Percentiles rank a stretch among this genome's conserved stretches.
Conservation (phyloP, 2,113 vertebrate genomes). For the Aldabrachelys gigantea region DNA sequence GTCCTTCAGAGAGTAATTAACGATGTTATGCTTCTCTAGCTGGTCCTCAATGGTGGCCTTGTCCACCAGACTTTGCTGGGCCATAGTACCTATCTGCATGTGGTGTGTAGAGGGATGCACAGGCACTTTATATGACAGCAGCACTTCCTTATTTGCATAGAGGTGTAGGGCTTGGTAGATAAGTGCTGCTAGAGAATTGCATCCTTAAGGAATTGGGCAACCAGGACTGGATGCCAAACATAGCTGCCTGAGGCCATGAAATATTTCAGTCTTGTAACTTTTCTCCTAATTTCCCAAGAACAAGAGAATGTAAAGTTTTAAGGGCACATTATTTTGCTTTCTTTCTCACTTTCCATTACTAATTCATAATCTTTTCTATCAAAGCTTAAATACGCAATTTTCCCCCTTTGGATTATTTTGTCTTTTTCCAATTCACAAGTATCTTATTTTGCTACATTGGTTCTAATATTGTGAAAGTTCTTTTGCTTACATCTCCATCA, state of each 20-base stretch:
- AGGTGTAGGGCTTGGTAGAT: fast-evolving
- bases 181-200: fast-evolving
- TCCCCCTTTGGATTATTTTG: background rate
- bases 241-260: background rate
- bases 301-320: background rate
- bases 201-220: fast-evolving
- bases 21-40: background rate
- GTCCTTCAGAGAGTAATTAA: background rate
- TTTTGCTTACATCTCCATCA: fast-evolving
- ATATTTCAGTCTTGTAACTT: background rate
- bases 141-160: background rate
- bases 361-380: background rate
- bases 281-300: constrained; percentile 40
- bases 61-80: background rate
- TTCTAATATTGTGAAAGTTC: fast-evolving
- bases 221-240: background rate
- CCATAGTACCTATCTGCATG: fast-evolving
- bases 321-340: background rate
- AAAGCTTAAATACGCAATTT: background rate
- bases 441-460: background rate
- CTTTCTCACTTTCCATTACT: background rate
- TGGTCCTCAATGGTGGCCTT: background rate
- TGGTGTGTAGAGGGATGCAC: fast-evolving
- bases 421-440: background rate
- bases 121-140: background rate